Evolutionary conservation across 2,113 vertebrate genomes (phyloP).

Genomic region (Osmerus eperlanus): DNA sequence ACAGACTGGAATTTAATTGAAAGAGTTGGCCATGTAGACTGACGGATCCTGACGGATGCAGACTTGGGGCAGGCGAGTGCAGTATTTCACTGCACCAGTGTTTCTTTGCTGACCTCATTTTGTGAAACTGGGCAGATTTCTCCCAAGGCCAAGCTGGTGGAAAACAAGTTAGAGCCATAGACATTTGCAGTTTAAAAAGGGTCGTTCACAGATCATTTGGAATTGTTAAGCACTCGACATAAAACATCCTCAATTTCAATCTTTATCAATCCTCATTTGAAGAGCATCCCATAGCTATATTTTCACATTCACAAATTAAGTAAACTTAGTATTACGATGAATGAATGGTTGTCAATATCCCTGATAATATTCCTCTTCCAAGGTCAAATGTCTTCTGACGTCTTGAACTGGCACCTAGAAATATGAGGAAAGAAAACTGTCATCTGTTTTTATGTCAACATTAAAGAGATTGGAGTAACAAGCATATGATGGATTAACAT

Average conservation of each 20-base stretch:
- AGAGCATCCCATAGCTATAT: too few relatives aligned
- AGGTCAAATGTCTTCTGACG: background rate
- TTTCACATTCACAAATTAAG: too few relatives aligned
- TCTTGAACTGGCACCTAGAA: background rate
- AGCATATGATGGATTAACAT: conserved; percentile 45
- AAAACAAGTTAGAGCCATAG: conserved; percentile 27
- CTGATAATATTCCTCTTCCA: background rate
- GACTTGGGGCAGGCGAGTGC: conserved; percentile 16
- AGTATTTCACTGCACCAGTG: conserved; percentile 48
- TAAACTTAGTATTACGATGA: too few relatives aligned
- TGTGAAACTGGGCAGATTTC: conserved; percentile 57
- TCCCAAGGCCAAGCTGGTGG: conserved; percentile 45
- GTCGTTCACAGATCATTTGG: conserved; percentile 1
- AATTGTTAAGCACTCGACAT: background rate
- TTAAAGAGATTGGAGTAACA: conserved; percentile 31
- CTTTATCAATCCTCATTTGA: too few relatives aligned
- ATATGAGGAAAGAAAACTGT: background rate
- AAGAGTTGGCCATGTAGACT: background rate
- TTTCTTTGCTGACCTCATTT: conserved; percentile 63
- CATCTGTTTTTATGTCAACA: conserved; percentile 18
- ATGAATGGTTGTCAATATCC: too few relatives aligned
- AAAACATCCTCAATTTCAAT: too few relatives aligned
- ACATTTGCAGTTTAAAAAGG: conserved; percentile 25
- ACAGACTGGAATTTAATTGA: background rate
- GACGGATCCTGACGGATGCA: conserved; percentile 12